phyloP scores from a whole-genome alignment of 30 jellyfish, hydroid and myxozoan species.

The Turritopsis dohrnii region DNA sequence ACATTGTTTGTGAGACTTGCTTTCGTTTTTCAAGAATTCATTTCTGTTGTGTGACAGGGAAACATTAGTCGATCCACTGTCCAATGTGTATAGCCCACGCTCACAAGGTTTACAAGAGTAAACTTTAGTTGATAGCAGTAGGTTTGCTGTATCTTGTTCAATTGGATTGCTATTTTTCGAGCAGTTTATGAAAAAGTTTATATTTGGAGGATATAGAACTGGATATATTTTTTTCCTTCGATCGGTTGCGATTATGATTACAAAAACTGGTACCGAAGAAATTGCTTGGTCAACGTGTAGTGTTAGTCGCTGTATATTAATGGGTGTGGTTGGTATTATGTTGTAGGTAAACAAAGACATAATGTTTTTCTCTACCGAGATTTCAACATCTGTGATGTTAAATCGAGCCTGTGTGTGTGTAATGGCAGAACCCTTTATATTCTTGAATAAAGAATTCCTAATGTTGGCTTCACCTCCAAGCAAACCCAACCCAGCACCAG shows the following conservation, averaged over 20 bases:
- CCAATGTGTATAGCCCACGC: not conserved
- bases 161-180: not conserved
- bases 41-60: not conserved
- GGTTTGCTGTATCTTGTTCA: not conserved
- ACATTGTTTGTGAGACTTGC: not conserved
- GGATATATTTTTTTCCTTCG: not conserved
- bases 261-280: not conserved
- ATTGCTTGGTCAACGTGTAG: not conserved
- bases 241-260: not conserved
- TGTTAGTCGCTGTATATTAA: not conserved
- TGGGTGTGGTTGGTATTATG: not conserved
- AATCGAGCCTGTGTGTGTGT: not conserved
- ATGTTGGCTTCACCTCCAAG: not conserved
- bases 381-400: not conserved
- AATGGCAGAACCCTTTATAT: not conserved
- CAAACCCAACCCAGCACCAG: not conserved
- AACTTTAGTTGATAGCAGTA: not conserved
- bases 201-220: not conserved
- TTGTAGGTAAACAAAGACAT: not conserved
- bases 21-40: not conserved
- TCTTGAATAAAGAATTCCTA: not conserved
- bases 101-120: not conserved
- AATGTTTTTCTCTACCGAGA: not conserved
- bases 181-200: not conserved
- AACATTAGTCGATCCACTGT: not conserved